Base-by-base conservation (phyloP, 2,888 invertebrate genomes). In the Sinopyrophorus schimmeli region DNA sequence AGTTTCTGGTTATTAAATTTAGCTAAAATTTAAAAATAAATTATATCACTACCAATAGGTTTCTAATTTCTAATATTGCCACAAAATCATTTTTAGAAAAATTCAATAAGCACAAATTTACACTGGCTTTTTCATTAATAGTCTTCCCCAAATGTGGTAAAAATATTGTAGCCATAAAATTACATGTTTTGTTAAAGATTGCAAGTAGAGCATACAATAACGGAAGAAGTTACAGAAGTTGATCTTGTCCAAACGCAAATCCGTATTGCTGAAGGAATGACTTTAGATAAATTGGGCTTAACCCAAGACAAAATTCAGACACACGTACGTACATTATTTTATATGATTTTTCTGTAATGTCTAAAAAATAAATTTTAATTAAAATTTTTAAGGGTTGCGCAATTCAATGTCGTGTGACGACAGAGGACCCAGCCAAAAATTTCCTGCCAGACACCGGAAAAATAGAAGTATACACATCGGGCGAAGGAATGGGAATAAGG, bases 191-290 rank as follows among this genome's bases (percentile, higher is more conserved):
- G 17, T 28, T 27, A 6, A 5, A 84, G 90, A 58, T 79, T 98
- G 43, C 98, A 98, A 80, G 99, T 99, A 18, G 99, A 99, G 74
- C 99, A 99, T 72, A 99, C 99, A 0, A 93, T 99, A n/a, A 98
- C 98, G 1, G 99, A 99, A 77, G 96, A 98, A 76, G 92, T 99
- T 32, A 99, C 99, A 0, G 98, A 97, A 24, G 91, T 99, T 40
- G 99, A 99, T 77, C 77, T 99, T 61, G 99, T 99, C 0, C 97
- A 98, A 72, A 91, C 96, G 0, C 99, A 99, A 77, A 95, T 99
- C 62, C 81, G 88, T 17, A 81, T 99, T 3, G 93, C 97, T 0
- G 98, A 99, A 72, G 99, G 99, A 1, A 86, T 93, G 78, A 92
- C 94, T 0, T 75, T 99, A 9, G 88, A 89, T 0, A 96, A 98